Conservation (phyloP, 2,797 vertebrate genomes). For the Psittacula derbiana region DNA sequence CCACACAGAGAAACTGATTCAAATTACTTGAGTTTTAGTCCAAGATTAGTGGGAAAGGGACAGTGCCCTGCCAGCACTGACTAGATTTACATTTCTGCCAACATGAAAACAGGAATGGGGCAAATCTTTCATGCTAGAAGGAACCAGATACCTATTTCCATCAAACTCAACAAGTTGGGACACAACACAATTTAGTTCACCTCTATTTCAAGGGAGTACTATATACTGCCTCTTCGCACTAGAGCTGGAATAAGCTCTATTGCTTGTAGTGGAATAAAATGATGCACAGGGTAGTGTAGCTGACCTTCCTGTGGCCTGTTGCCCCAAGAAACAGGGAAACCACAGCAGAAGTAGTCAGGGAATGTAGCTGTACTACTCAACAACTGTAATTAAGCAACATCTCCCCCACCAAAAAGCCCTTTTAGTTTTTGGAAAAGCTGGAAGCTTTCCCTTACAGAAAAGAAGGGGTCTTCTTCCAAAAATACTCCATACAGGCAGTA, state of each 20-base stretch:
- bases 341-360: background rate
- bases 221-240: background rate
- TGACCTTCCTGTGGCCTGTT: background rate
- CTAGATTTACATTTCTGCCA: background rate
- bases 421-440: background rate
- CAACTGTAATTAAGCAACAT: background rate
- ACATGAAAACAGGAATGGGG: accelerated
- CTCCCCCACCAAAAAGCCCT: background rate
- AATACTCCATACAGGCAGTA: background rate
- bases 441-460: background rate
- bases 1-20: background rate
- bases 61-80: background rate
- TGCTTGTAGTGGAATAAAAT: background rate
- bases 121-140: background rate
- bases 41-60: background rate
- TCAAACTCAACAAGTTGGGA: background rate
- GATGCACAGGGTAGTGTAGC: background rate
- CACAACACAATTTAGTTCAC: background rate
- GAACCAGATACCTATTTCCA: background rate
- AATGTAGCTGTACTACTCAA: background rate
- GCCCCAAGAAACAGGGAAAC: background rate
- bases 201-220: background rate
- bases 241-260: background rate
- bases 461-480: background rate
- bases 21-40: background rate